A percentile compares a stretch with the other conserved stretches of the same genome.
These are phyloP conservation scores for Pristionchus mayeri DNA, from an alignment of 2,888 invertebrate genomes.

Conservation along the genomic window DNA sequence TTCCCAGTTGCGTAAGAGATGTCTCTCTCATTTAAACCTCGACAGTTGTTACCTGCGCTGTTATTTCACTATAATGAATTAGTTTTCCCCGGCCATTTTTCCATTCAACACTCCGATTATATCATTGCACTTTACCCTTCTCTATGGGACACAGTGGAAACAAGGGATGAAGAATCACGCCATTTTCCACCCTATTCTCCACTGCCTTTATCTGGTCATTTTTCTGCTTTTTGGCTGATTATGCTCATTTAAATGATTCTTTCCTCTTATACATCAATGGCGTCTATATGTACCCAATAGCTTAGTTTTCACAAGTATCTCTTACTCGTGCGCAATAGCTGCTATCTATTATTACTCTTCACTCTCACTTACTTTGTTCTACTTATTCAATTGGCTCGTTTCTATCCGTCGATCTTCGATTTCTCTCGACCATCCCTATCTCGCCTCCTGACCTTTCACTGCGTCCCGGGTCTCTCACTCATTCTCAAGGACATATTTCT, in stretches of 20 bases:
- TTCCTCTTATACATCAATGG: not conserved
- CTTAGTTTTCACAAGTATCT: conserved; percentile 2
- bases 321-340: not conserved
- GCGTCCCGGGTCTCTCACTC: conserved; percentile 27
- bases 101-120: not conserved
- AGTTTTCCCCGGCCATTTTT: not conserved
- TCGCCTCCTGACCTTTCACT: conserved; percentile 44
- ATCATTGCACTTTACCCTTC: conserved; percentile 10
- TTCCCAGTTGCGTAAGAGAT: not conserved
- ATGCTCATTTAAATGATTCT: not conserved
- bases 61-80: not conserved
- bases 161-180: not conserved
- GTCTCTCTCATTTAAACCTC: not conserved
- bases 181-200: not conserved
- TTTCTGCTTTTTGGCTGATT: not conserved
- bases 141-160: not conserved
- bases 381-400: not conserved
- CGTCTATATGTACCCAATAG: not conserved
- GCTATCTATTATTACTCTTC: not conserved
- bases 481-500: conserved; percentile 34
- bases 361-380: conserved; percentile 34
- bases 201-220: conserved; percentile 18
- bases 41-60: not conserved
- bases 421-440: conserved; percentile 24
- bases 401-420: not conserved